Evolutionary conservation across 2,113 vertebrate genomes (phyloP).

Genomic region (Dipodomys stephensi): DNA sequence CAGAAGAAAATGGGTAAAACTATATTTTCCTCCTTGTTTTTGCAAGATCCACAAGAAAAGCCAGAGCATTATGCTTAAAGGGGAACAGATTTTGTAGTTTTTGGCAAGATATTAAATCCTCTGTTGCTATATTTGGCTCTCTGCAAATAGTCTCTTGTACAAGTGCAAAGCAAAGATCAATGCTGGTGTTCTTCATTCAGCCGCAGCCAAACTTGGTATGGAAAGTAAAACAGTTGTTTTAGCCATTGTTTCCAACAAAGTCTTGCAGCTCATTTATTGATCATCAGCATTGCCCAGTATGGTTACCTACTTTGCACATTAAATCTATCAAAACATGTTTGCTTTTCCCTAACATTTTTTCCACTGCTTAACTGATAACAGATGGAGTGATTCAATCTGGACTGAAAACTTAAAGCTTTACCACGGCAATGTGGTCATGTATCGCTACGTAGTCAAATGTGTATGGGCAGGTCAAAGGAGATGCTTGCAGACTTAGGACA

Average conservation of each 20-base stretch:
- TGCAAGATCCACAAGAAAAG: conserved; percentile 81
- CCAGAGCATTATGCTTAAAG: conserved; percentile 82
- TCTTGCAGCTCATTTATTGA: conserved; percentile 72
- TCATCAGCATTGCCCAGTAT: conserved; percentile 63
- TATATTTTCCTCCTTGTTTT: conserved; percentile 83
- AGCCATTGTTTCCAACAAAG: conserved; percentile 72
- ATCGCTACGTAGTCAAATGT: conserved; percentile 62
- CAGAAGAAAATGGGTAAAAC: conserved; percentile 72
- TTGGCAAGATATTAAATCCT: conserved; percentile 86
- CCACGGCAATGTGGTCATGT: conserved; percentile 46
- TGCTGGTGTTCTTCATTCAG: conserved; percentile 81
- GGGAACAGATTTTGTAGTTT: conserved; percentile 85
- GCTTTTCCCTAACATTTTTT: conserved; percentile 58
- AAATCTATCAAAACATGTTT: conserved; percentile 78
- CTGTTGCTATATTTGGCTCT: conserved; percentile 87
- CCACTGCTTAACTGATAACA: conserved; percentile 82
- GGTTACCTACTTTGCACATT: conserved; percentile 70
- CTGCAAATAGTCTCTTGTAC: conserved; percentile 72
- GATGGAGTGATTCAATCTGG: conserved; percentile 78
- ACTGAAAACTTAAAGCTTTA: conserved; percentile 60
- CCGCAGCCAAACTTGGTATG: conserved; percentile 83
- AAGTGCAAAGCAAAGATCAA: conserved; percentile 84
- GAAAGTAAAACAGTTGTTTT: conserved; percentile 77
- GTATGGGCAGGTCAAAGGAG: conserved; percentile 81
- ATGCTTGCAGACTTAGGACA: conserved; percentile 71